Percentiles rank a stretch among this genome's conserved stretches.
Conservation (phyloP, 2,113 vertebrate genomes). For the Ginglymostoma cirratum region DNA sequence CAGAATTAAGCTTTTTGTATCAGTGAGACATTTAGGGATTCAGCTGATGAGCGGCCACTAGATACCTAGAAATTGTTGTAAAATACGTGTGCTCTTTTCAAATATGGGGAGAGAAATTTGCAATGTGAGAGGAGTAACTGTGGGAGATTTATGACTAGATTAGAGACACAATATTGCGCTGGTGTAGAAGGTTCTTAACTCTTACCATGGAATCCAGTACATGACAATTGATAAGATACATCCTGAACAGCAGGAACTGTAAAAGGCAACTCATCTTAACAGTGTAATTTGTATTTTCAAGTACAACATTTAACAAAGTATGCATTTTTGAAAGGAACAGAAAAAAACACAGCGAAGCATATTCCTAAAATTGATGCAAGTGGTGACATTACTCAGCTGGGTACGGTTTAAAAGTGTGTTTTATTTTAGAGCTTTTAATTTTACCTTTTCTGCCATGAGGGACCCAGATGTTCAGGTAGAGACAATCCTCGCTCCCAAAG, state of each 20-base stretch:
- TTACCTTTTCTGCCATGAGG: slow-evolving; percentile 59
- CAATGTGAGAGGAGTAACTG: neutral
- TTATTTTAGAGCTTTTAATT: neutral
- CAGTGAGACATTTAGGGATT: neutral
- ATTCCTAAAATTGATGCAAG: neutral
- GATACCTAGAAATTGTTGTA: neutral
- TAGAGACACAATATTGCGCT: neutral
- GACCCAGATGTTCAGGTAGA: slow-evolving; percentile 92
- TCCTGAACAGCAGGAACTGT: neutral
- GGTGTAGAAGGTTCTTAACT: neutral
- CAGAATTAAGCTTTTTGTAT: neutral
- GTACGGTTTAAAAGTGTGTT: neutral
- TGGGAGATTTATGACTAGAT: neutral
- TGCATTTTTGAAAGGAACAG: neutral
- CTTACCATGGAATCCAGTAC: neutral
- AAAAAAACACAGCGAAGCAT: neutral
- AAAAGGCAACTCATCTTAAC: neutral
- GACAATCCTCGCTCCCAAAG: slow-evolving; percentile 74
- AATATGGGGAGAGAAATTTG: neutral
- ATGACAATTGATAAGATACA: neutral
- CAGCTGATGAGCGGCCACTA: neutral
- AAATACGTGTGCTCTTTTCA: neutral
- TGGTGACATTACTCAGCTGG: neutral
- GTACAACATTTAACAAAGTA: neutral
- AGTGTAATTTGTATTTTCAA: neutral